Percentiles rank a stretch among this genome's conserved stretches.
Conservation (phyloP, 2,113 vertebrate genomes). For the Oncorhynchus kisutch region DNA sequence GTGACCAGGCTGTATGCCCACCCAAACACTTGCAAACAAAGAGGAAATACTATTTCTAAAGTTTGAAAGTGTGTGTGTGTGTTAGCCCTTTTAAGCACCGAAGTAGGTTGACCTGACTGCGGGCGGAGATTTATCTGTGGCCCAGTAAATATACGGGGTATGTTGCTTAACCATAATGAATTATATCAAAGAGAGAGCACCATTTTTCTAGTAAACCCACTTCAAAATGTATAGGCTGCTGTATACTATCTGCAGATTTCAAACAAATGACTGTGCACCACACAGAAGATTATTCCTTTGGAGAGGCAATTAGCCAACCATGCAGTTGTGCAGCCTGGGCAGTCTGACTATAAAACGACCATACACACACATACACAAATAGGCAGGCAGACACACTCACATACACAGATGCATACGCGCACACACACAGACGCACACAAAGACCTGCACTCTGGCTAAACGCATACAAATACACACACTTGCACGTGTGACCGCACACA, state of each 20-base stretch:
- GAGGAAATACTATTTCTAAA: conserved; percentile 60
- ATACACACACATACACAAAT: conserved; percentile 17
- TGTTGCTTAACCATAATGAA: conserved; percentile 71
- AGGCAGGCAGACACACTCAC: not conserved
- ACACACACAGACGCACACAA: not conserved
- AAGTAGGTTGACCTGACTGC: conserved; percentile 54
- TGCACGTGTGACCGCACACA: conserved; percentile 1
- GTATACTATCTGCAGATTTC: conserved; percentile 7
- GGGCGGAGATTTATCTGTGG: conserved; percentile 55
- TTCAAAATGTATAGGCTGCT: not conserved
- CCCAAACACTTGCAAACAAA: conserved; percentile 74
- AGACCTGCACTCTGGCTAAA: not conserved
- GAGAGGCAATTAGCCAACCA: conserved; percentile 72
- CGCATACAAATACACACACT: conserved; percentile 1
- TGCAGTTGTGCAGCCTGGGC: conserved; percentile 28
- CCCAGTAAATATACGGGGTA: conserved; percentile 65
- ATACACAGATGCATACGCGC: not conserved
- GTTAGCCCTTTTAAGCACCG: conserved; percentile 40
- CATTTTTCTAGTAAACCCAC: not conserved
- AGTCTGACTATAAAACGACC: conserved; percentile 8
- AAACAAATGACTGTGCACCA: conserved; percentile 60
- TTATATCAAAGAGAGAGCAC: conserved; percentile 53
- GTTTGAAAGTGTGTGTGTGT: no score
- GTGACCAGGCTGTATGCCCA: not conserved
- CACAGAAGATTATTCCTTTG: conserved; percentile 66